Evolutionary conservation across 53 echinoderm and acorn worm species (phyloP), one percentile per base, ranked within the genome.

Genomic region (Holothuria scabra): DNA sequence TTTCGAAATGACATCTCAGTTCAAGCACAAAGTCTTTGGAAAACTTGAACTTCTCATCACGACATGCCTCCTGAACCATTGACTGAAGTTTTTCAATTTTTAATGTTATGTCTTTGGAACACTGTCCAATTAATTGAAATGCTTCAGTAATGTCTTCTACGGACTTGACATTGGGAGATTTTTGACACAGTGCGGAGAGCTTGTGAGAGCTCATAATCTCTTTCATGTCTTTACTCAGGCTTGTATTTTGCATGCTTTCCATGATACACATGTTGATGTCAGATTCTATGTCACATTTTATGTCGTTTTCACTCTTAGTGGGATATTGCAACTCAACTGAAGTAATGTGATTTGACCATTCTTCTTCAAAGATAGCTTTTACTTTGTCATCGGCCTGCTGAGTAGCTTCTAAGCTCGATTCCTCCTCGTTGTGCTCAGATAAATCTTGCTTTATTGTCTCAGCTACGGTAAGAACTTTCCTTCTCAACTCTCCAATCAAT

Each of bases 141-240:
- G 74, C 74, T 6, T 46, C 0, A 1, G 7, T 12, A 19, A 75
- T 24, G 22, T 75, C 75, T n/a, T 75, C 55, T 24, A 10, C 22
- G 6, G 75, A 49, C 25, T 26, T 75, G 24, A 75, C 55, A 22
- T 8, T 75, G 0, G 75, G 75, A 0, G 49, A 18, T 3, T 19
- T 52, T 19, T 75, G 28, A 48, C 75, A 75, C 10, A 46, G 52
- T 12, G 20, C 75, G 10, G 24, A 12, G 7, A 75, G 48, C 1
- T 55, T 75, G 2, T 26, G 52, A 13, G 49, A 21, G 8, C 2
- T 55, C 26, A 75, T 23, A 23, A 75, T 23, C 3, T 75, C 52
- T n/a, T 75, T 75, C 75, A 75, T 75, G 8, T 75, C 75, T n/a
- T 48, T 75, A 28, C 75, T 75, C 20, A 75, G 48, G 28, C 29